Evolutionary conservation across 2,797 vertebrate species (phyloP).

Genomic region (Uromys caudimaculatus): DNA sequence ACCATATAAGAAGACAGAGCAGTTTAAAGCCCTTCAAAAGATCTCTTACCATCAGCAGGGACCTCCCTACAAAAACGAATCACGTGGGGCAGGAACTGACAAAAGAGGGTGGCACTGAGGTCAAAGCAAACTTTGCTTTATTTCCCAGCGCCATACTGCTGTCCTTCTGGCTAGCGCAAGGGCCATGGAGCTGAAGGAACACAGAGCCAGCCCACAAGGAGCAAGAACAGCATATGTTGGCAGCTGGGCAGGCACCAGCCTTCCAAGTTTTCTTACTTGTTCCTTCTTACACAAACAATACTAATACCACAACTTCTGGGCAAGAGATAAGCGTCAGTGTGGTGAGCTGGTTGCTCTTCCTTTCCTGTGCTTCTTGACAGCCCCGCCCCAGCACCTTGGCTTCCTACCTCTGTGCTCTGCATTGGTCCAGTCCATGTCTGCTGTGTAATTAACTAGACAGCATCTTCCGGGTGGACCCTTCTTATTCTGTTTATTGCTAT

Average conservation of each 20-base stretch:
- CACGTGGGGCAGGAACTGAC: background rate
- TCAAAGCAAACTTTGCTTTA: slow-evolving; percentile 21
- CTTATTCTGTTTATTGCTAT: slow-evolving; percentile 5
- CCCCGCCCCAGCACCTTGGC: background rate
- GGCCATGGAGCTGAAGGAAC: background rate
- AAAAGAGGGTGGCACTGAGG: background rate
- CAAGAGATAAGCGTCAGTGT: slow-evolving; percentile 65
- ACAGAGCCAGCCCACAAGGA: background rate
- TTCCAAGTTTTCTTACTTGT: slow-evolving; percentile 61
- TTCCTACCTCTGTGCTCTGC: slow-evolving; percentile 8
- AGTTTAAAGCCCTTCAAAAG: background rate
- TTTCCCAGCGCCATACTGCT: background rate
- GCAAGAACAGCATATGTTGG: background rate
- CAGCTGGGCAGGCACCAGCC: slow-evolving; percentile 42
- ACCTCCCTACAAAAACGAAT: background rate
- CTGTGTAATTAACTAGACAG: background rate
- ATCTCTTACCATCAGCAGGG: background rate
- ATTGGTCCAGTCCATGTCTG: slow-evolving; percentile 18
- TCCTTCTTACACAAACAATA: slow-evolving; percentile 68
- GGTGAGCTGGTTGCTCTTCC: slow-evolving; percentile 45
- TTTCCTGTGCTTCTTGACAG: slow-evolving; percentile 61
- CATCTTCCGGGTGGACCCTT: slow-evolving; percentile 49
- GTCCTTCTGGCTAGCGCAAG: background rate
- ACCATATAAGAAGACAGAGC: background rate
- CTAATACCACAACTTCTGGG: slow-evolving; percentile 59